Evolutionary conservation across 2,113 vertebrate species (phyloP).

Genomic region (Hyaena hyaena): DNA sequence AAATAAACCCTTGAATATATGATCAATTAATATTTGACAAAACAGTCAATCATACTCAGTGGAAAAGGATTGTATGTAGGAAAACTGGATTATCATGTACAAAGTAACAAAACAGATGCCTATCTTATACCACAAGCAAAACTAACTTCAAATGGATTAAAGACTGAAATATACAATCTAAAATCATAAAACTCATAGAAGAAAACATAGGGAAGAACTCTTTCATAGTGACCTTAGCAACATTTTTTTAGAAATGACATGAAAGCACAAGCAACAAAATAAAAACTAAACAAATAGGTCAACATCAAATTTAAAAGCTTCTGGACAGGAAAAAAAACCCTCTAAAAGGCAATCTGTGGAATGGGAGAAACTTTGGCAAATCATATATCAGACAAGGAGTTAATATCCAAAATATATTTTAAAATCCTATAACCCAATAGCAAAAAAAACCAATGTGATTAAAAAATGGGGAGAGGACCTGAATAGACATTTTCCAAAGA

Average conservation of each 20-base stretch:
- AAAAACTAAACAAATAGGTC: not conserved
- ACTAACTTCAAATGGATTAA: not conserved
- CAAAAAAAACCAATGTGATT: too few relatives aligned
- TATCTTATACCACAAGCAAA: not conserved
- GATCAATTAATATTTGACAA: not conserved
- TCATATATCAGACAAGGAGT: not conserved
- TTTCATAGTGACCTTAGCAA: not conserved
- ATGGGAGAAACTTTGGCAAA: not conserved
- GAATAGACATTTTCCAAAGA: too few relatives aligned
- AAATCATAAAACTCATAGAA: not conserved
- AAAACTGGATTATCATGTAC: not conserved
- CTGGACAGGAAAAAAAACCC: not conserved
- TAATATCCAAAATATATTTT: too few relatives aligned
- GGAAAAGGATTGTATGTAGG: not conserved
- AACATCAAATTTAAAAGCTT: not conserved
- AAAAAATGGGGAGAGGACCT: too few relatives aligned
- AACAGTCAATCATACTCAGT: not conserved
- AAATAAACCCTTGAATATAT: not conserved
- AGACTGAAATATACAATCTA: not conserved
- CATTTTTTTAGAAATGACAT: not conserved
- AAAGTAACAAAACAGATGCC: not conserved
- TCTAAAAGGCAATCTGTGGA: not conserved
- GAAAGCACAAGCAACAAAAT: not conserved
- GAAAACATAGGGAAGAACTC: not conserved
- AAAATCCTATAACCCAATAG: too few relatives aligned